A percentile compares a stretch with the other conserved stretches of the same genome.
Conservation (phyloP, 2,113 vertebrate genomes). For the Gasterosteus aculeatus region DNA sequence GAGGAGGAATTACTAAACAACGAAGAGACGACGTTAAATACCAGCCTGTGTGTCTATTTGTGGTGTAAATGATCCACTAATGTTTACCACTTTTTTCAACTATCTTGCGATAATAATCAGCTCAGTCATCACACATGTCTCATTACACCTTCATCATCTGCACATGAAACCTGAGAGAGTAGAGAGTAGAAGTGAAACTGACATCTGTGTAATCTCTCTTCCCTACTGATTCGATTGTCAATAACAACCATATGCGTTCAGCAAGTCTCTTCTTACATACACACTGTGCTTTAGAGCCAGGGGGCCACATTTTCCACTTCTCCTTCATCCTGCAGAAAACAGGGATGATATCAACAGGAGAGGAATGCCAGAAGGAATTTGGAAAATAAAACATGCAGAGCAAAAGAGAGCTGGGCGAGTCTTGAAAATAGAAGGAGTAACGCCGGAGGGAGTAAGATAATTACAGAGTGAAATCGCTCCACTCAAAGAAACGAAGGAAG, state of each 20-base stretch:
- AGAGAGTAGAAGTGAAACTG: constrained; percentile 2
- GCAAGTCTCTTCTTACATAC: not conserved
- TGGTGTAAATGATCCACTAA: constrained; percentile 1
- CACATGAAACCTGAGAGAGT: constrained; percentile 27
- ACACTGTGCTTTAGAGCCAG: constrained; percentile 1
- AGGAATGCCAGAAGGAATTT: constrained; percentile 23
- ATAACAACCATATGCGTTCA: not conserved
- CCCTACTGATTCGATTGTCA: not conserved
- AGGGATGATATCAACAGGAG: constrained; percentile 10
- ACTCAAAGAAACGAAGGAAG: not conserved
- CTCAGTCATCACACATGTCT: constrained; percentile 24
- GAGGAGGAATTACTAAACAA: constrained; percentile 51
- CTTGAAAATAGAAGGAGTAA: constrained; percentile 20
- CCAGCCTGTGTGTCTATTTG: constrained; percentile 36
- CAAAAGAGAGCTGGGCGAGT: constrained; percentile 9
- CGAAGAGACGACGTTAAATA: constrained; percentile 46
- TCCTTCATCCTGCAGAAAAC: constrained; percentile 14
- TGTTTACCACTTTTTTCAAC: constrained; percentile 36
- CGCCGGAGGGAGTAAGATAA: constrained; percentile 16
- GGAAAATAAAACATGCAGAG: constrained; percentile 6
- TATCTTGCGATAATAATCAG: constrained; percentile 31
- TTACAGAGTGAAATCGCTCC: constrained; percentile 1
- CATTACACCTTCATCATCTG: constrained; percentile 21
- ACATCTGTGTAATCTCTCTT: not conserved
- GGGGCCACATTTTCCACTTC: not conserved